Conservation (phyloP, 2,113 vertebrate species). For the Cochlearius cochlearius region DNA sequence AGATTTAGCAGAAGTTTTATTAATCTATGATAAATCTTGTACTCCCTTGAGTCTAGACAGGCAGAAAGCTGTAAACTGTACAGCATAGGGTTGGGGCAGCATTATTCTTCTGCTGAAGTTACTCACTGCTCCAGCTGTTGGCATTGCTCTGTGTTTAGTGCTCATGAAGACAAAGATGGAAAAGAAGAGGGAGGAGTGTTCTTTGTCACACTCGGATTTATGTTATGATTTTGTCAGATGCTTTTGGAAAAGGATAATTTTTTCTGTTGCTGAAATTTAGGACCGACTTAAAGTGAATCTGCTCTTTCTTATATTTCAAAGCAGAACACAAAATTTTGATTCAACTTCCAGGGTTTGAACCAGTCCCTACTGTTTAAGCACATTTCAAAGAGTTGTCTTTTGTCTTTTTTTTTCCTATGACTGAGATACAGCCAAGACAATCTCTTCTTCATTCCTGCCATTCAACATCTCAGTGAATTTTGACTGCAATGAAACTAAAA, state of each 20-base stretch:
- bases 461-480: not conserved
- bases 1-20: not conserved
- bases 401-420: rapidly evolving
- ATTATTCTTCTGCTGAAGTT: not conserved
- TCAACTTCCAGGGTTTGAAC: not conserved
- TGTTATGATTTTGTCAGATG: not conserved
- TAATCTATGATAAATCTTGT: not conserved
- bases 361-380: not conserved
- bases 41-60: not conserved
- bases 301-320: slow-evolving; percentile 2
- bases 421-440: not conserved
- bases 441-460: not conserved
- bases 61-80: not conserved
- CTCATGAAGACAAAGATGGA: not conserved
- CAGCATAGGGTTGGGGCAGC: not conserved
- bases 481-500: not conserved
- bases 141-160: not conserved
- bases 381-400: not conserved
- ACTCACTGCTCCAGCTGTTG: not conserved
- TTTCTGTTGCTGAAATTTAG: not conserved
- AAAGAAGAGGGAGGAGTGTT: not conserved
- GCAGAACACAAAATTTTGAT: not conserved
- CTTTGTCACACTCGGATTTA: not conserved
- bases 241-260: not conserved
- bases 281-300: not conserved